Percentiles rank a stretch among this genome's conserved stretches.
phyloP scores from a whole-genome alignment of 2,888 invertebrate genomes.

The Scaeva pyrastri region DNA sequence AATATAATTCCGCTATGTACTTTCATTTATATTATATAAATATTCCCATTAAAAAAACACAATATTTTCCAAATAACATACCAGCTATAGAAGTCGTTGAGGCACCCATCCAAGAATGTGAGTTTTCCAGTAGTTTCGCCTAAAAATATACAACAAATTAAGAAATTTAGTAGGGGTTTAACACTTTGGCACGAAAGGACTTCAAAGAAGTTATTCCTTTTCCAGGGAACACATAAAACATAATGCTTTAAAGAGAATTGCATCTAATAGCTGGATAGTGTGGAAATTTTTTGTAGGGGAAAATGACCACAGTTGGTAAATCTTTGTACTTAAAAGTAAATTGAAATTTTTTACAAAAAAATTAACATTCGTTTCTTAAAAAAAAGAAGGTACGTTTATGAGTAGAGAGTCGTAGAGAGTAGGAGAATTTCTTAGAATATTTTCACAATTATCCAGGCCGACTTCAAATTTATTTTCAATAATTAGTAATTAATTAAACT shows the following conservation, averaged over 20 bases:
- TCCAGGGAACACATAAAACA: not conserved
- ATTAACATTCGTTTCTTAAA: too few relatives aligned
- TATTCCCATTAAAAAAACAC: not conserved
- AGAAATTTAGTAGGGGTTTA: slow-evolving; percentile 45
- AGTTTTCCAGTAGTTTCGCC: slow-evolving; percentile 96
- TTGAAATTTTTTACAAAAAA: too few relatives aligned
- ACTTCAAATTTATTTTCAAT: too few relatives aligned
- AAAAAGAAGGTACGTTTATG: too few relatives aligned
- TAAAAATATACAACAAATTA: slow-evolving; percentile 86
- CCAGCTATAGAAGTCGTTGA: slow-evolving; percentile 95
- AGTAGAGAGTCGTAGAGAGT: too few relatives aligned
- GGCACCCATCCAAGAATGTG: slow-evolving; percentile 96
- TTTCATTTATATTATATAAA: slow-evolving; percentile 11
- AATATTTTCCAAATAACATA: slow-evolving; percentile 85
- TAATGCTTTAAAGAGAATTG: not conserved
- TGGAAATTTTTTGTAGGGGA: not conserved
- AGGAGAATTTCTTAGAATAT: too few relatives aligned
- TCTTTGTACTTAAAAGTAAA: too few relatives aligned
- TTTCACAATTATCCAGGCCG: too few relatives aligned
- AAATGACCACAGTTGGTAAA: not conserved
- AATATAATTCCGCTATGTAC: not conserved
- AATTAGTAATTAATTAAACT: too few relatives aligned
- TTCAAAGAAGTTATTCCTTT: not conserved
- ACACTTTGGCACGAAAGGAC: slow-evolving; percentile 45
- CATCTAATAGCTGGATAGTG: slow-evolving; percentile 18